These are phyloP conservation scores for Atrina japonica DNA, from an alignment of 2,888 invertebrate species.

Conservation along the genomic window DNA sequence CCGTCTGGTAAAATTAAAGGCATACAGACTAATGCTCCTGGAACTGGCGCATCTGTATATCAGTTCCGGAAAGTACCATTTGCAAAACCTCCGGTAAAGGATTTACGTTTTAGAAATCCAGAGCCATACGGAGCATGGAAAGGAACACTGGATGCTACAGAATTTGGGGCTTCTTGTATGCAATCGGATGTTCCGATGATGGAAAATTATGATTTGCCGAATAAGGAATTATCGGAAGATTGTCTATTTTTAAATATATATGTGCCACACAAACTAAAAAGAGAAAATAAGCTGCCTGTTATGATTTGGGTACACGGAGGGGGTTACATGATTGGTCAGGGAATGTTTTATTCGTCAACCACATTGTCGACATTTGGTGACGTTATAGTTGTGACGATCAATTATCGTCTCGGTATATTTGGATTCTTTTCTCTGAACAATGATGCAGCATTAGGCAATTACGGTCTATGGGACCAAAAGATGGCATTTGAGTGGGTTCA, in stretches of 20 bases:
- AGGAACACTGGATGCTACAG: constrained; percentile 13
- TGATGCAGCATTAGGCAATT: constrained; percentile 14
- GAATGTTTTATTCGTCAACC: not conserved
- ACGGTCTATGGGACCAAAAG: constrained; percentile 29
- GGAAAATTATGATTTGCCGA: not conserved
- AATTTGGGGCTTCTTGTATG: constrained; percentile 15
- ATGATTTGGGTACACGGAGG: constrained; percentile 35
- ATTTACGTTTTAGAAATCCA: constrained; percentile 22
- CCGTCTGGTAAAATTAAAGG: too few species aligned
- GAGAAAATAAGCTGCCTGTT: constrained; percentile 3
- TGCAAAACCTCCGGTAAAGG: constrained; percentile 23
- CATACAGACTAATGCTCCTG: too few species aligned
- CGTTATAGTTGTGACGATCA: constrained; percentile 28
- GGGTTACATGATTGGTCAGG: constrained; percentile 1
- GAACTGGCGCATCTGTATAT: not conserved
- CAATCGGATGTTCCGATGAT: not conserved
- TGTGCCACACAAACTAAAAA: not conserved
- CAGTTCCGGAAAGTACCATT: constrained; percentile 14
- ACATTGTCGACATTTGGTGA: constrained; percentile 6
- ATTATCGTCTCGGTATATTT: constrained; percentile 22
- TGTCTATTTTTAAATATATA: constrained; percentile 23
- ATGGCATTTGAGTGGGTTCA: constrained; percentile 29
- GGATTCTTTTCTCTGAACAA: constrained; percentile 18
- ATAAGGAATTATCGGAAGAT: constrained; percentile 16
- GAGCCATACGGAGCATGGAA: constrained; percentile 14